These are phyloP conservation scores for Atherix ibis DNA, from an alignment of 2,888 invertebrate genomes.

Conservation along the genomic window DNA sequence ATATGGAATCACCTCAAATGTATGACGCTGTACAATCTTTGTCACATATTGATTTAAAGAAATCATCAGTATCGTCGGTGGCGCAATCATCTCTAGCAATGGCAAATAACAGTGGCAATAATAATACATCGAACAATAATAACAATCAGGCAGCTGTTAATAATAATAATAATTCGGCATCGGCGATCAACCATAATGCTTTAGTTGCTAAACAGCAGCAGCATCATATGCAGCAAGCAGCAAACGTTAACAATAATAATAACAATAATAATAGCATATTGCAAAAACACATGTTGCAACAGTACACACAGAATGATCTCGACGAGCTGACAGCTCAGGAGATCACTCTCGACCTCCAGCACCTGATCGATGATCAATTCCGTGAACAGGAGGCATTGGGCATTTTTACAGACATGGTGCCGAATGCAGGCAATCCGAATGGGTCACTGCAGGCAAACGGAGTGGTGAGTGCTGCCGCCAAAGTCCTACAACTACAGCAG, in stretches of 20 bases:
- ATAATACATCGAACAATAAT: conserved; percentile 15
- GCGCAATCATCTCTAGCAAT: conserved; percentile 30
- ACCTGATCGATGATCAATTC: conserved; percentile 86
- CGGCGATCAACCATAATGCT: conserved; percentile 16
- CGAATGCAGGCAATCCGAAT: conserved; percentile 27
- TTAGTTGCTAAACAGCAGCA: conserved; percentile 29
- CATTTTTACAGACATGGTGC: conserved; percentile 71
- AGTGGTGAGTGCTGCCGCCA: conserved; percentile 30
- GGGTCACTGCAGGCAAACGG: conserved; percentile 27
- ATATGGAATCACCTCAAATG: conserved; percentile 35
- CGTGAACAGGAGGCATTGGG: conserved; percentile 59
- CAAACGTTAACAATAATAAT: conserved; percentile 19
- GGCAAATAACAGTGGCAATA: conserved; percentile 18
- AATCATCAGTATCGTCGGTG: conserved; percentile 14
- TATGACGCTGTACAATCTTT: conserved; percentile 34
- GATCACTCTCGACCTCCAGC: conserved; percentile 80
- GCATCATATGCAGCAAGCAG: conserved; percentile 30
- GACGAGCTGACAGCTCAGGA: conserved; percentile 85
- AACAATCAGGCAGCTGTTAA: conserved; percentile 5
- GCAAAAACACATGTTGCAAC: conserved; percentile 46
- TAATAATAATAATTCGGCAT: conserved; percentile 9
- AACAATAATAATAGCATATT: conserved; percentile 32
- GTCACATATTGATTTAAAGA: conserved; percentile 32
- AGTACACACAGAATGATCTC: conserved; percentile 65
- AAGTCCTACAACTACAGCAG: conserved; percentile 26